Conservation (phyloP, 1,140 invertebrate genomes). For the Protaetia brevitarsis region DNA sequence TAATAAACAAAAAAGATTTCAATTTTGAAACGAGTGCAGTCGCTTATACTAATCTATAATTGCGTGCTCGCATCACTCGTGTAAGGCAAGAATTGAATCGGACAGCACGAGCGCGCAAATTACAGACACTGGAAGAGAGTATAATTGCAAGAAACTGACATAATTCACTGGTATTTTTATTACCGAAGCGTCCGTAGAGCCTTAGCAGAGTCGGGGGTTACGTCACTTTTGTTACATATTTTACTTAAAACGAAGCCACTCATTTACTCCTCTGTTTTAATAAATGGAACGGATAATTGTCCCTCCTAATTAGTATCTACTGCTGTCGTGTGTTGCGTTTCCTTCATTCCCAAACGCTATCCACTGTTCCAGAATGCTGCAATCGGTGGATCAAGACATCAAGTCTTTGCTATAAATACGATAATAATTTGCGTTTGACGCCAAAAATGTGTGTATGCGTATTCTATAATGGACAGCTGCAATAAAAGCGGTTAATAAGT, state of each 20-base stretch:
- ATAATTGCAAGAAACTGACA: slow-evolving; percentile 12
- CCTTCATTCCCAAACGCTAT: not conserved
- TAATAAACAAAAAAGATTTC: too few species aligned
- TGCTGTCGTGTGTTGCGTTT: not conserved
- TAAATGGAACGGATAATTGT: slow-evolving; percentile 7
- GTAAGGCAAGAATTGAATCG: not conserved
- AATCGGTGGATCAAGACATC: not conserved
- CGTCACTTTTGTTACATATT: slow-evolving; percentile 26
- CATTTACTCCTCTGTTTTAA: not conserved
- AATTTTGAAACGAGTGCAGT: too few species aligned
- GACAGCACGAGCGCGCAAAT: not conserved
- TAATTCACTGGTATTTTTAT: slow-evolving; percentile 24
- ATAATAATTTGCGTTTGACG: not conserved
- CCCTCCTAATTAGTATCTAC: slow-evolving; percentile 7
- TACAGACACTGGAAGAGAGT: not conserved
- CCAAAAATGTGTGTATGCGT: not conserved
- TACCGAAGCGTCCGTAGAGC: slow-evolving; percentile 1
- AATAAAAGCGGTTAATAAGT: slow-evolving; percentile 1
- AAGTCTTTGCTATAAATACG: not conserved
- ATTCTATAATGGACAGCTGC: not conserved
- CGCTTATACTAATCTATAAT: too few species aligned
- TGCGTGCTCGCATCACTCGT: not conserved
- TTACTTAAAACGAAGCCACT: slow-evolving; percentile 23
- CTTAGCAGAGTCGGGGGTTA: slow-evolving; percentile 4
- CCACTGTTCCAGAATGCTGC: not conserved